A percentile compares a stretch with the other conserved stretches of the same genome.
These are phyloP conservation scores for Archaeoteleia sp. DNA, from an alignment of 2,888 invertebrate species.

Conservation along the genomic window DNA sequence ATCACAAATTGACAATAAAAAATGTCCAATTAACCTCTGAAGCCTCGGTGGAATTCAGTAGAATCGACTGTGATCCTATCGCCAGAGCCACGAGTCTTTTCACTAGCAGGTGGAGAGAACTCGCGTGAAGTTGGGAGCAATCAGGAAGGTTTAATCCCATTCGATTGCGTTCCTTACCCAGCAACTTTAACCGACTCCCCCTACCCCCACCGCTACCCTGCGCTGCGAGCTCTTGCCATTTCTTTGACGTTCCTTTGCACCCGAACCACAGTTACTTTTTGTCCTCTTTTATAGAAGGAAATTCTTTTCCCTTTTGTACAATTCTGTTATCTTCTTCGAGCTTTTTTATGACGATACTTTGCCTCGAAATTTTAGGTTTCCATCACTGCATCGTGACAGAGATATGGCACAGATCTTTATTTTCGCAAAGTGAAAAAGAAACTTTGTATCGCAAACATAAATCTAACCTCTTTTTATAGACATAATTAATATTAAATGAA, in stretches of 20 bases:
- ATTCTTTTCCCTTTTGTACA: constrained; percentile 60
- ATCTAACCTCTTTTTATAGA: no score
- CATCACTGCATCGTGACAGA: no score
- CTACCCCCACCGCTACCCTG: constrained; percentile 38
- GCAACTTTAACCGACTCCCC: constrained; percentile 60
- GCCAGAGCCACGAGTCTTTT: constrained; percentile 57
- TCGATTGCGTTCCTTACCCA: constrained; percentile 70
- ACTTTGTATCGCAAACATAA: no score
- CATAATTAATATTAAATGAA: no score
- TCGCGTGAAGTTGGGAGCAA: constrained; percentile 73
- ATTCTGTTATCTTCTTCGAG: no score
- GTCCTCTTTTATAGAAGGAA: constrained; percentile 53
- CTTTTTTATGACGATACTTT: no score
- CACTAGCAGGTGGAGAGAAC: constrained; percentile 57
- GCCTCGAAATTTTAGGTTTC: no score
- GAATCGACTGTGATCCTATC: constrained; percentile 51
- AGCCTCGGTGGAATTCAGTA: constrained; percentile 54
- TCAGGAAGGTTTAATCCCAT: constrained; percentile 73
- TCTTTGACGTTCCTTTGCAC: constrained; percentile 58
- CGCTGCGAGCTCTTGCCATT: constrained; percentile 31
- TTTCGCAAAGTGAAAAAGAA: no score
- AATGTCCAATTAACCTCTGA: constrained; percentile 72
- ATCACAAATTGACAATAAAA: constrained; percentile 74
- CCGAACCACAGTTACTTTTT: constrained; percentile 55
- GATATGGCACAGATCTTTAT: no score